Evolutionary conservation across 2,113 vertebrate species (phyloP), one percentile per base, ranked within the genome.

Genomic region (Sphaerodactylus townsendi): DNA sequence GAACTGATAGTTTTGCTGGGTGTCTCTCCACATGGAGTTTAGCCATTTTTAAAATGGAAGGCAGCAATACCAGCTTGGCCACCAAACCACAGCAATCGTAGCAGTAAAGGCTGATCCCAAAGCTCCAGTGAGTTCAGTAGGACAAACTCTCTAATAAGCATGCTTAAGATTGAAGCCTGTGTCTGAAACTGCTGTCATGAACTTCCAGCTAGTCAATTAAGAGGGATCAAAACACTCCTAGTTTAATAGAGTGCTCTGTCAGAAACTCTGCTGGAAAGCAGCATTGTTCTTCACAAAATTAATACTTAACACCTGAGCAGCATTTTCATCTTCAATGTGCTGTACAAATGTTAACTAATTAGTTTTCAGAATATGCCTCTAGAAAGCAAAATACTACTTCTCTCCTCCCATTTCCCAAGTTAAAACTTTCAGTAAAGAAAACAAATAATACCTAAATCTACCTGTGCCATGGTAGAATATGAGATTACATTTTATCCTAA

Each of bases 271-370:
- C 21, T 11, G 19, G 59, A 81, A 33, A 83, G 44, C 30, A 66
- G 41, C 28, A 62, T 92, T 87, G 86, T 53, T 62, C n/a, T 87
- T 71, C 62, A 37, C 59, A 21, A 71, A 83, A 90, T 6, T 8
- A 66, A 46, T 77, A 53, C 14, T 84, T 78, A 76, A 2, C 46
- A 39, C 21, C 44, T 70, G 88, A 90, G 65, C 1, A 86, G 14
- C 85, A 14, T 69, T 77, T 35, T 72, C 33, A 46, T 73, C 85
- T 83, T 82, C 70, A 83, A 83, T 83, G 35, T 81, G 28, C 74
- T 81, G 46, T 83, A 68, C 14, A 84, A 88, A 76, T 0, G 1
- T 83, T 73, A 81, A 65, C 39, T 75, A 77, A 84, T 82, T 69
- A 81, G 75, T 83, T 25, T 35, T 5, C 28, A 39, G 1, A 84